Evolutionary conservation across 2,888 invertebrate species (phyloP), one percentile per base, ranked within the genome.

Genomic region (Hypomecis punctinalis): DNA sequence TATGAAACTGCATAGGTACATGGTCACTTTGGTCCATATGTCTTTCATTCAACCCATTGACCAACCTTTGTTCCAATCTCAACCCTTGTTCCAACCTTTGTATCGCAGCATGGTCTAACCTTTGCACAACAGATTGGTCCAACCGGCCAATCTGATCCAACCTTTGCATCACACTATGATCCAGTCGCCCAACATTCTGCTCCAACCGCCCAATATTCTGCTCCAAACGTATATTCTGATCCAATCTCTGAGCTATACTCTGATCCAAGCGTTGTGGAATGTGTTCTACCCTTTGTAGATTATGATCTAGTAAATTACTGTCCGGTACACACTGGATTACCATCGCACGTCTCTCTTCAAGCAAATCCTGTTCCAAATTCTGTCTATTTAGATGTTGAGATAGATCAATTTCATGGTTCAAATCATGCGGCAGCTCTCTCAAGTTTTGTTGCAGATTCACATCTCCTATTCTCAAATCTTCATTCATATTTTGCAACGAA

Each of bases 1-100:
- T 92, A 69, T 91, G 88, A 61, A 91, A 91, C 0, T 88, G 88
- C 81, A 90, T 84, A 1, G 89, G 86, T 40, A 85, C 68, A 66
- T 85, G 65, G 36, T 61, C 57, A 54, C 42, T 76, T 35, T 83
- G 82, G 6, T 83, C 83, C 51, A 85, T 63, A 8, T 79, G 73
- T 1, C 83, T 69, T 0, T 85, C 82, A 6, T 78, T 76, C 35
- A 82, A 58, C 6, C 66, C 67, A 5, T 71, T 68, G 6, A 69
- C 81, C 59, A 79, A 68, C 6, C 79, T 62, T 69, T 77, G 77
- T 0, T 23, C 23, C 23, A 23, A 59, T 53, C 6, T 79, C 78
- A 54, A 78, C 40, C 39, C 70, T 10, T 76, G 73, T 13, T 66
- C 58, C 46, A 66, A 67, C 5, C 79, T 64, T 67, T 76, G 79